These are phyloP conservation scores for Diadegma fenestrale DNA, from an alignment of 2,888 invertebrate species.

Conservation along the genomic window DNA sequence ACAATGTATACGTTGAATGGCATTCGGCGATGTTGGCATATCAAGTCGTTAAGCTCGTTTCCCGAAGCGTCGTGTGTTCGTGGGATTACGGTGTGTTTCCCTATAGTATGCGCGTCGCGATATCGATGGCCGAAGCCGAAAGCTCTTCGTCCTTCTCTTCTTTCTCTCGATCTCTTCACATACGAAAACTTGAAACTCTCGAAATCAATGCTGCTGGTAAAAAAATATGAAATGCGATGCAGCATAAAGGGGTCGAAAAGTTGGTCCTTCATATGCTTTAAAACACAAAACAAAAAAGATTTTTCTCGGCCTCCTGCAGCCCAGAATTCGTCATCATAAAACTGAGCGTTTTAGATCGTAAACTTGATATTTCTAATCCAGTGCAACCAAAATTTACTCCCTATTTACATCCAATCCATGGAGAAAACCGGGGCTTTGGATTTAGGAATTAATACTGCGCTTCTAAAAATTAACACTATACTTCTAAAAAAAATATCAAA, in stretches of 20 bases:
- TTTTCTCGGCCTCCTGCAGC: background rate
- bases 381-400: background rate
- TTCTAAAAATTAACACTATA: too few species aligned
- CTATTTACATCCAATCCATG: background rate
- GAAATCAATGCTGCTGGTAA: background rate
- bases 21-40: conserved; percentile 36
- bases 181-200: conserved; percentile 49
- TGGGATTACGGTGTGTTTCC: conserved; percentile 62
- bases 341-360: background rate
- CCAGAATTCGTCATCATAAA: background rate
- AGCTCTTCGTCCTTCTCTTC: background rate
- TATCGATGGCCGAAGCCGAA: conserved; percentile 37
- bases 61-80: conserved; percentile 41
- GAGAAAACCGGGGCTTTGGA: too few species aligned
- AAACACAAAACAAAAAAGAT: background rate
- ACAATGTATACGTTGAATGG: too few species aligned
- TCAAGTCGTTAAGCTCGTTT: conserved; percentile 62
- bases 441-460: too few species aligned
- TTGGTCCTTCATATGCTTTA: background rate
- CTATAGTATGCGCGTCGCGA: conserved; percentile 60
- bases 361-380: background rate
- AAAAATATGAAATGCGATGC: background rate
- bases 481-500: too few species aligned
- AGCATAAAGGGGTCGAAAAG: background rate
- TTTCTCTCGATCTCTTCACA: conserved; percentile 11